A percentile compares a stretch with the other conserved stretches of the same genome.
phyloP scores from a whole-genome alignment of 2,888 invertebrate genomes.

The Latrodectus elegans region DNA sequence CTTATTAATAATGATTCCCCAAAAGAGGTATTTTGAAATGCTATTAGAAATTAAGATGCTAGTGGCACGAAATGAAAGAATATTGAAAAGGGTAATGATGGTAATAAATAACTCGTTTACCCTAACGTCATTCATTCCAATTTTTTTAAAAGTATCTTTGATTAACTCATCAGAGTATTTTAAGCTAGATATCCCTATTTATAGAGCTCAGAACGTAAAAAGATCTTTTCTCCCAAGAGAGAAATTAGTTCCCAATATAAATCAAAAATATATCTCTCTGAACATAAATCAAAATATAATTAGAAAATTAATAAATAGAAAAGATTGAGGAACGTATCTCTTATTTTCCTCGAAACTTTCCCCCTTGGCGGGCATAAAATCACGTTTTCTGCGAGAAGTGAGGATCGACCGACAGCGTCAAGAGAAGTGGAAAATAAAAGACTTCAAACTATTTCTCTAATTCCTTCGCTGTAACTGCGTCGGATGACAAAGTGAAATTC shows the following conservation, averaged over 20 bases:
- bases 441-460: slow-evolving; percentile 44
- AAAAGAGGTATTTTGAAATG: no score
- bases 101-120: no score
- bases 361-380: slow-evolving; percentile 8
- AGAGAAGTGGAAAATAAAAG: slow-evolving; percentile 23
- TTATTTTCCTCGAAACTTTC: neutral
- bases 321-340: neutral
- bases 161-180: no score
- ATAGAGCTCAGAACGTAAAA: no score
- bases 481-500: slow-evolving; percentile 54
- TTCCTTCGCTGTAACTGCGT: slow-evolving; percentile 14
- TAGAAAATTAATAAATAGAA: slow-evolving; percentile 25
- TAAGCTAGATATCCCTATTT: no score
- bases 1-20: no score
- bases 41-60: no score
- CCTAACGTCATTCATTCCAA: no score
- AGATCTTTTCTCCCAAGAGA: no score
- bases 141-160: no score
- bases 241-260: neutral
- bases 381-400: neutral
- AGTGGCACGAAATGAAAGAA: no score
- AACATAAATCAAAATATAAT: slow-evolving; percentile 39
- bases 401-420: neutral
- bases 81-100: no score
- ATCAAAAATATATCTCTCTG: neutral